Base-by-base conservation (phyloP, 2,888 invertebrate genomes). In the Macaria liturata region DNA sequence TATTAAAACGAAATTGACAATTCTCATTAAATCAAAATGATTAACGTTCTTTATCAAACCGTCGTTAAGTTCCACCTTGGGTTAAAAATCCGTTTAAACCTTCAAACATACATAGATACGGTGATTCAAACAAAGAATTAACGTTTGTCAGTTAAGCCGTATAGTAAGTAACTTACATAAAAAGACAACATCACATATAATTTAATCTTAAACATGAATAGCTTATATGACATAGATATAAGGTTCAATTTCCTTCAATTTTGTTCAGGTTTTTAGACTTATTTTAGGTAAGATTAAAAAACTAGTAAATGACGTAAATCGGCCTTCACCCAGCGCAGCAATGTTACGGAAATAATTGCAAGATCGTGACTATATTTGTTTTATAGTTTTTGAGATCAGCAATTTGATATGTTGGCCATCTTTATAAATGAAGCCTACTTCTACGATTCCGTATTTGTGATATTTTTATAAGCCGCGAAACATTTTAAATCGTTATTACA, bases 341-440 rank as follows among this genome's bases (percentile, higher is more conserved):
- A 60, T 68, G 74, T 69, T 72, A 72, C 70, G 75, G 78, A 81
- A 78, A 78, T 82, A 77, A 83, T 81, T 75, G 70, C 68, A 67
- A 58, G 70, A 64, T 75, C 73, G 68, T 71, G 71, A 66, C 66
- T 64, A 71, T 65, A 67, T 64, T 67, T 68, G 72, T 59, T 66
- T 64, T 67, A 8, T 8, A n/a, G 42, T 42, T 42, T n/a, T 42
- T n/a, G 42, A 56, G 55, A 67, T 71, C 39, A 31, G 20, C 40
- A 7, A 42, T 54, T 54, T 49, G 57, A 61, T 57, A 54, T 42
- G 31, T 37, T 53, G 8, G n/a, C 4, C 42, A 42, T 42, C 42
- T 42, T 42, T 8, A 42, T 42, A 42, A 40, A 40, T n/a, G 3
- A 20, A 20, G 2, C 20, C 20, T 20, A 20, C 20, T 20, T 20